Base-by-base conservation (phyloP, 2,888 invertebrate species). In the Thyatira batis region DNA sequence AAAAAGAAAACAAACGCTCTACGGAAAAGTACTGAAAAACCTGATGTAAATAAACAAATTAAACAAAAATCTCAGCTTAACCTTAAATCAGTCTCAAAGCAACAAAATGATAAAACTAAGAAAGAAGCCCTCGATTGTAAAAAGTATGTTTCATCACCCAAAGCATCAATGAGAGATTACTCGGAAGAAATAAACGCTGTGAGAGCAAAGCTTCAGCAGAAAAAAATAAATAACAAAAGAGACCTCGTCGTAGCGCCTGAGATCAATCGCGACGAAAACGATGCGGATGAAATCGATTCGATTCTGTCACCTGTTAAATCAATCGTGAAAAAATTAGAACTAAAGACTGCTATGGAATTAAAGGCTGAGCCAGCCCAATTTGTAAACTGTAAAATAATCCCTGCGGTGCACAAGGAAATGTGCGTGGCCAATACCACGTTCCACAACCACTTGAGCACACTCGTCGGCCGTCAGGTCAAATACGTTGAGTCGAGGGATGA, bases 371-470 rank as follows among this genome's bases (percentile, higher is more conserved):
- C 78, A 49, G 74, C 86, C 46, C 84, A 82, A 60, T 92, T 89
- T 63, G 65, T 88, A 49, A 92, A 78, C 69, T 92, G 92, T 76
- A 92, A 90, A 73, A 81, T 92, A 33, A 90, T 92, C 63, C 88
- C 90, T n/a, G 81, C 88, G 28, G 84, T 89, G 48, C 90, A 91
- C 66, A 92, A 92, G 71, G 89, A 90, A 59, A 57, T 91, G 49
- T 92, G 92, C 73, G 88, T 92, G 28, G 91, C 92, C 9, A 92
- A 88, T 69, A 89, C 90, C 4, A 89, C 87, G 53, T 89, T 89
- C 71, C 92, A 92, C 63, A 92, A 90, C 67, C 88, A 89, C 72
- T 83, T 91, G 85, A 91, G 87, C 86, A 90, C 89, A 86, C 90
- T 92, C 80, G 90, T 91, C 54, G 90, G 92, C 70, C 88, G 91